These are phyloP conservation scores for Pachycephus smyrnensis DNA, from an alignment of 2,888 invertebrate genomes.

Conservation along the genomic window DNA sequence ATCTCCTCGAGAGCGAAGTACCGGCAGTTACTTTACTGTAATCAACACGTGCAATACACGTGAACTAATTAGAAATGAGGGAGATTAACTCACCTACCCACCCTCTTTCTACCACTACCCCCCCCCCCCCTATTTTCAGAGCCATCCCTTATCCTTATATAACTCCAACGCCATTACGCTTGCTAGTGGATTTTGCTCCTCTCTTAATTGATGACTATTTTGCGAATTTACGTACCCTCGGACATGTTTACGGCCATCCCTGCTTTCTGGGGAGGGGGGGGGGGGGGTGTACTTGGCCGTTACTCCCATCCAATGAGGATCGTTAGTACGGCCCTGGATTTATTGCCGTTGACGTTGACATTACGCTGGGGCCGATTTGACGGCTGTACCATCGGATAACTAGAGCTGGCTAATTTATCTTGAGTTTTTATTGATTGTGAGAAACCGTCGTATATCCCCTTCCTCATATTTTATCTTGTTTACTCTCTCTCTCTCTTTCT, in stretches of 20 bases:
- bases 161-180: not conserved
- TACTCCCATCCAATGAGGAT: not conserved
- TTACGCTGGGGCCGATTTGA: not conserved
- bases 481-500: not conserved
- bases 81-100: not conserved
- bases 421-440: not conserved
- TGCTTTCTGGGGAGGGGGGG: not conserved
- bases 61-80: not conserved
- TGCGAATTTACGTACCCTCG: not conserved
- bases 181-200: not conserved
- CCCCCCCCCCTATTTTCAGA: not conserved
- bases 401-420: not conserved
- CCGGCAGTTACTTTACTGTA: not conserved
- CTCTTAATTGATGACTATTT: not conserved
- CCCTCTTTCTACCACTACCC: not conserved
- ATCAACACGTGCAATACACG: not conserved
- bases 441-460: not conserved
- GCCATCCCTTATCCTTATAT: not conserved
- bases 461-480: not conserved
- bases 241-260: not conserved
- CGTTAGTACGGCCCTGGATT: not conserved
- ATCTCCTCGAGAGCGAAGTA: not conserved
- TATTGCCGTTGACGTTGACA: not conserved
- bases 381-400: not conserved
- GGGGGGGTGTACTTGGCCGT: not conserved